Percentiles rank a stretch among this genome's conserved stretches.
Evolutionary conservation across 2,888 invertebrate genomes (phyloP).

Genomic region (Desoria tigrina): DNA sequence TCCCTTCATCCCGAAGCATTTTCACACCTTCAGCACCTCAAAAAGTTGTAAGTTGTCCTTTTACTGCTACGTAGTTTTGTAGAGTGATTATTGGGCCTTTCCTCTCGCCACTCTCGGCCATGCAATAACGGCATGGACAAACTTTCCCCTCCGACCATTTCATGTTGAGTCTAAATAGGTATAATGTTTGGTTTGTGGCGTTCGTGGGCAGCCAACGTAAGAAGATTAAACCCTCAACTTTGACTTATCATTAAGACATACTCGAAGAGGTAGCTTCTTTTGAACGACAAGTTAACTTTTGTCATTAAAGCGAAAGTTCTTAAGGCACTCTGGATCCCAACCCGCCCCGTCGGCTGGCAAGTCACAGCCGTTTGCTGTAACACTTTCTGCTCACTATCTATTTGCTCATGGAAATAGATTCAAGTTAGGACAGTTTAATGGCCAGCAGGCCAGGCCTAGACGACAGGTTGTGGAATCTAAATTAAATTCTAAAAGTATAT

Average conservation of each 20-base stretch:
- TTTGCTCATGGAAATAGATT: conserved; percentile 4
- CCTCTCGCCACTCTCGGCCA: too few relatives aligned
- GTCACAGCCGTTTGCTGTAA: conserved; percentile 9
- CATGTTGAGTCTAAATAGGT: too few relatives aligned
- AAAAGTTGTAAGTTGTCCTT: conserved; percentile 71
- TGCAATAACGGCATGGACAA: too few relatives aligned
- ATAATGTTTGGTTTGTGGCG: not conserved
- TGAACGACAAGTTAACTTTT: conserved; percentile 6
- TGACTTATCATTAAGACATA: conserved; percentile 11
- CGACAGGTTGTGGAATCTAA: conserved; percentile 15
- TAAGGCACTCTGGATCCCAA: not conserved
- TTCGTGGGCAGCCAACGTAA: conserved; percentile 4
- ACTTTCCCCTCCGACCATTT: too few relatives aligned
- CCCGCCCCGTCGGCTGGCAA: not conserved
- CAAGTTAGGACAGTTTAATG: conserved; percentile 12
- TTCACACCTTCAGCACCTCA: conserved; percentile 72
- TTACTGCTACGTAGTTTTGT: too few relatives aligned
- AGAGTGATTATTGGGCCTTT: too few relatives aligned
- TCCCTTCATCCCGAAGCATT: conserved; percentile 72
- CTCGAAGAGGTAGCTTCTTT: not conserved
- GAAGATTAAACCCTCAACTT: conserved; percentile 12
- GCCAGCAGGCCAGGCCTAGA: not conserved
- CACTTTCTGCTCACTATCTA: not conserved
- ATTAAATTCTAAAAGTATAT: conserved; percentile 4
- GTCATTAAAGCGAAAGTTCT: conserved; percentile 7